Evolutionary conservation across 2,113 vertebrate species (phyloP), one percentile per base, ranked within the genome.

Genomic region (Probosciger aterrimus): DNA sequence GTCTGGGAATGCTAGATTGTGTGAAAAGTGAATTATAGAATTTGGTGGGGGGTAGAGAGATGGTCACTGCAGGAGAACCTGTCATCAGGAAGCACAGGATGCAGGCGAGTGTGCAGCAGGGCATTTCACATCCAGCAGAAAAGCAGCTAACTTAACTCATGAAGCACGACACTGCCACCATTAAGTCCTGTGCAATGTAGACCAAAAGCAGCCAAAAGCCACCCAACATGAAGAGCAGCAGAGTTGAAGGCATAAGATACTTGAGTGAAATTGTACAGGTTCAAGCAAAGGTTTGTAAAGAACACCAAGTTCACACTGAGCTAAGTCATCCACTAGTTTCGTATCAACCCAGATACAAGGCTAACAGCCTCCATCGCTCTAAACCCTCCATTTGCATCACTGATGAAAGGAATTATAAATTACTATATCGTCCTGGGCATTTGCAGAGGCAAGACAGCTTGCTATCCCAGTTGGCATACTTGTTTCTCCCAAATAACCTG

Each of bases 361-460:
- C 31, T 57, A 81, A 88, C 37, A 76, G 37, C 39, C 49, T 62
- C 69, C 52, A 12, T 2, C 0, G 3, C 77, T 79, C 81, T 73
- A 19, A 90, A 64, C 27, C 35, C 63, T 18, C 78, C 67, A 93
- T 94, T 92, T 73, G 86, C 95, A 96, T 89, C 83, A 24, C 39
- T 93, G 93, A 95, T 92, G 89, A 95, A 94, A 95, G 89, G 89
- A 70, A 10, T n/a, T 52, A 7, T 2, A 75, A 62, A 53, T 76
- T 2, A 0, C 77, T 89, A 80, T 59, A 53, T 82, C 53, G 70
- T 94, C 67, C 84, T 7, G 11, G 43, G 91, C 46, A 11, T 93
- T 73, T 73, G 91, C 55, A 27, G 74, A 95, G 84, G 62, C 89
- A 82, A 44, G 86, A 76, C 57, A 78, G 83, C 86, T 86, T 46